Evolutionary conservation across 2,888 invertebrate species (phyloP).

Genomic region (Iphiclides podalirius): DNA sequence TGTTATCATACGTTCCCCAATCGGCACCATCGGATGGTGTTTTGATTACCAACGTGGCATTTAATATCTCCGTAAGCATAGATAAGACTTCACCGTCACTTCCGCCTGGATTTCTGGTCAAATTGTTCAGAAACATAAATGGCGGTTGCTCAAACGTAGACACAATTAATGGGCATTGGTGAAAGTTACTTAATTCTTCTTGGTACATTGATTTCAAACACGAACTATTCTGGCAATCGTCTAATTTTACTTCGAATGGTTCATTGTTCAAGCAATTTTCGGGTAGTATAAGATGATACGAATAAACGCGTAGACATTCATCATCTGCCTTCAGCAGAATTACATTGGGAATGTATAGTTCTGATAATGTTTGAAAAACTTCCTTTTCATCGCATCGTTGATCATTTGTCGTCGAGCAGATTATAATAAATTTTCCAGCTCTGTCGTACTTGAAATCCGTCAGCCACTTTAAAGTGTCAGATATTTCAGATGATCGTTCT

Average conservation of each 20-base stretch:
- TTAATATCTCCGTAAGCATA: conserved; percentile 42
- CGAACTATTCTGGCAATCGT: conserved; percentile 32
- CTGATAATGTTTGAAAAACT: conserved; percentile 40
- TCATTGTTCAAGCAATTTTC: conserved; percentile 41
- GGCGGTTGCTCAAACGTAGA: conserved; percentile 56
- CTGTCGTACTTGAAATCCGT: conserved; percentile 40
- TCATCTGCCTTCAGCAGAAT: conserved; percentile 39
- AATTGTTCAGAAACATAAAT: conserved; percentile 47
- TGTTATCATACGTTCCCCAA: conserved; percentile 41
- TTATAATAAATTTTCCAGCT: conserved; percentile 45
- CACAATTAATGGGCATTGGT: conserved; percentile 43
- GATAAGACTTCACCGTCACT: conserved; percentile 51
- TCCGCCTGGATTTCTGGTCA: conserved; percentile 39
- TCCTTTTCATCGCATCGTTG: conserved; percentile 41
- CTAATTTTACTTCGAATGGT: conserved; percentile 36
- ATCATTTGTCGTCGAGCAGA: conserved; percentile 38
- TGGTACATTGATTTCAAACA: conserved; percentile 43
- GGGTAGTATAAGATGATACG: conserved; percentile 39
- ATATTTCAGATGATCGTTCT: conserved; percentile 38
- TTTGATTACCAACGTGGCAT: conserved; percentile 46
- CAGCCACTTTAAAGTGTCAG: conserved; percentile 40
- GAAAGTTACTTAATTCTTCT: conserved; percentile 43
- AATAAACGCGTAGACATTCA: conserved; percentile 34
- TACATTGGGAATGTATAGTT: conserved; percentile 40
- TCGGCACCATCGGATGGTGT: conserved; percentile 36